These are phyloP conservation scores for Nephrotoma guestfalica DNA, from an alignment of 2,888 invertebrate species.

Conservation along the genomic window DNA sequence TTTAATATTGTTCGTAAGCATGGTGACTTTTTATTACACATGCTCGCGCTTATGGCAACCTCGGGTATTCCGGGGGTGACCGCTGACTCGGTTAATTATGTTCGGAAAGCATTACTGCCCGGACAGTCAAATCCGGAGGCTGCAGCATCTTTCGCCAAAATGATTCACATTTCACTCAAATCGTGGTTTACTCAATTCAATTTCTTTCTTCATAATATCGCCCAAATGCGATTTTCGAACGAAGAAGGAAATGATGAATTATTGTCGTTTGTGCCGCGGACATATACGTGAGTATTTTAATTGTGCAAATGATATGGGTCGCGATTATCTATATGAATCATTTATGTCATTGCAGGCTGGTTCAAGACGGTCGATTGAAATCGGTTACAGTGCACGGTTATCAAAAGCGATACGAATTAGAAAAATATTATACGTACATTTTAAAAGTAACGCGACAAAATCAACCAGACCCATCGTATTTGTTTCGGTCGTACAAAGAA, in stretches of 20 bases:
- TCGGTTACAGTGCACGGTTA: slow-evolving; percentile 75
- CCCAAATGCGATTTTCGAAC: slow-evolving; percentile 82
- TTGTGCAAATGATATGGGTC: not conserved
- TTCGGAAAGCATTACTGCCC: slow-evolving; percentile 78
- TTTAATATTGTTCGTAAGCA: slow-evolving; percentile 90
- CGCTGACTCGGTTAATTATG: slow-evolving; percentile 80
- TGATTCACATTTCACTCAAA: slow-evolving; percentile 90
- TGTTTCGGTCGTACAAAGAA: slow-evolving; percentile 92
- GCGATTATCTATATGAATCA: slow-evolving; percentile 3
- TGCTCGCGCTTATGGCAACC: slow-evolving; percentile 85
- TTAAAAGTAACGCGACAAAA: slow-evolving; percentile 68
- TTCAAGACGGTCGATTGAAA: slow-evolving; percentile 76
- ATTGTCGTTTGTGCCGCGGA: slow-evolving; percentile 85
- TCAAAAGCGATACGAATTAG: slow-evolving; percentile 92
- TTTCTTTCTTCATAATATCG: slow-evolving; percentile 94
- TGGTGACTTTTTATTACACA: slow-evolving; percentile 75
- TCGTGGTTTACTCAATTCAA: slow-evolving; percentile 93
- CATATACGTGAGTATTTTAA: slow-evolving; percentile 62
- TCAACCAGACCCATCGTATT: slow-evolving; percentile 71
- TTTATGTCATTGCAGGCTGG: slow-evolving; percentile 41
- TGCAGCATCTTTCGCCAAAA: slow-evolving; percentile 85
- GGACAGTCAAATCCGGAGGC: slow-evolving; percentile 89
- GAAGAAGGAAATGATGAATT: slow-evolving; percentile 69
- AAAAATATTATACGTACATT: slow-evolving; percentile 93
- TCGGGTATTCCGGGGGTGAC: slow-evolving; percentile 88